Conservation (phyloP, 2,888 invertebrate species). For the Pyrrhopygopsis socrates region DNA sequence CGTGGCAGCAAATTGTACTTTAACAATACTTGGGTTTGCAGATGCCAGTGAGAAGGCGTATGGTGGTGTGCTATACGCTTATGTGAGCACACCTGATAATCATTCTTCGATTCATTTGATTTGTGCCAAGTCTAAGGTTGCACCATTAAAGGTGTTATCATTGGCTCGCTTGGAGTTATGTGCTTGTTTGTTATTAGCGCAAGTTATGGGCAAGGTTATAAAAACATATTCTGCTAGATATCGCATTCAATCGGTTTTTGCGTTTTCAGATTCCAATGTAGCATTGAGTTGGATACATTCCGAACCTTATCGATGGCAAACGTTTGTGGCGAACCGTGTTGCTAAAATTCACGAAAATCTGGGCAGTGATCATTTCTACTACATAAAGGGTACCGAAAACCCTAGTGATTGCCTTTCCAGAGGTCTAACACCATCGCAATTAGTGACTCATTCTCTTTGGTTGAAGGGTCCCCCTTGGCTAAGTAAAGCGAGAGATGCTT, state of each 20-base stretch:
- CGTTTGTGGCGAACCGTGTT: constrained; percentile 10
- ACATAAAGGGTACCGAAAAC: neutral
- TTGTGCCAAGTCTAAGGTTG: neutral
- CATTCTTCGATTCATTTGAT: neutral
- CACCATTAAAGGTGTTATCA: neutral
- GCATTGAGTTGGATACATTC: constrained; percentile 17
- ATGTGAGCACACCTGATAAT: neutral
- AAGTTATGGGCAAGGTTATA: neutral
- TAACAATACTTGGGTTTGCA: neutral
- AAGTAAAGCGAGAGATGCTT: neutral
- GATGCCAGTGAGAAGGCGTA: constrained; percentile 15
- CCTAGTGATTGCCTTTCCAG: neutral
- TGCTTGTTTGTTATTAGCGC: neutral
- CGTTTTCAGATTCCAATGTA: constrained; percentile 4
- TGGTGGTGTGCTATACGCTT: neutral
- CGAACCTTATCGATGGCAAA: constrained; percentile 15
- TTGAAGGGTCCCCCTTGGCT: neutral
- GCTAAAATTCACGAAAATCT: constrained; percentile 12
- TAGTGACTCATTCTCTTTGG: neutral
- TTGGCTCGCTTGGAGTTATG: neutral
- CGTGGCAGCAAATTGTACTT: neutral
- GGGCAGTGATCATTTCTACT: neutral
- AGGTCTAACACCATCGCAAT: neutral
- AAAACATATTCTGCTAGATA: neutral
- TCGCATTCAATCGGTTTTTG: neutral